phyloP scores from a whole-genome alignment of 2,888 invertebrate species.

The Eupithecia subumbrata region DNA sequence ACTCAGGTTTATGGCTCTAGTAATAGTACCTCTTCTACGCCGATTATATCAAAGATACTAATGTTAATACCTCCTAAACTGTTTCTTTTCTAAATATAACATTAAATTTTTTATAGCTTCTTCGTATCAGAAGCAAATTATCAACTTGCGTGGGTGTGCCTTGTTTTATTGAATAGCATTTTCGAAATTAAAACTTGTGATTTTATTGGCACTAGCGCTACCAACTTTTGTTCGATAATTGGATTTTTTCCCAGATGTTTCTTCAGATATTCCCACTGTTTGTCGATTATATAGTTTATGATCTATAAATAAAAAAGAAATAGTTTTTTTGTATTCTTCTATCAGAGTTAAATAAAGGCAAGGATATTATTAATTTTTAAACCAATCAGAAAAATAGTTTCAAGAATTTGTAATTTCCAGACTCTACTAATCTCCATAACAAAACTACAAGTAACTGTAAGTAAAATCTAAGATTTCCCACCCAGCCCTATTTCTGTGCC shows the following conservation, averaged over 20 bases:
- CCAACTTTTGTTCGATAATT: constrained; percentile 7
- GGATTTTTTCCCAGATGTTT: constrained; percentile 6
- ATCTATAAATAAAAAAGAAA: not conserved
- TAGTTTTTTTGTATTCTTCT: not conserved
- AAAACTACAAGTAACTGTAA: not conserved
- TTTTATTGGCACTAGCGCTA: constrained; percentile 9
- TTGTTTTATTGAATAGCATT: constrained; percentile 14
- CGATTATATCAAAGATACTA: constrained; percentile 21
- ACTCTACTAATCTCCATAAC: not conserved
- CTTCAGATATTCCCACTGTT: not conserved
- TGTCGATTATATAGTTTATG: not conserved
- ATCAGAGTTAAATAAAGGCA: not conserved
- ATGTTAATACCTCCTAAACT: constrained; percentile 17
- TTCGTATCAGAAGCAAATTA: constrained; percentile 34
- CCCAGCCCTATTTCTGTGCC: constrained; percentile 55
- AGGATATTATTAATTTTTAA: not conserved
- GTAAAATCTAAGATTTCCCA: constrained; percentile 59
- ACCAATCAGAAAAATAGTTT: not conserved
- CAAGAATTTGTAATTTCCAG: not conserved
- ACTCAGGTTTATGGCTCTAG: not conserved
- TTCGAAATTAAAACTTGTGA: constrained; percentile 13
- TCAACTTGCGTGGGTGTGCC: constrained; percentile 15
- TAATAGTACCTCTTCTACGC: constrained; percentile 11
- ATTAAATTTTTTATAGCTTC: constrained; percentile 32
- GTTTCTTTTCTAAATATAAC: constrained; percentile 15